Conservation (phyloP, 2,888 invertebrate species). For the Balanococcus diminutus region DNA sequence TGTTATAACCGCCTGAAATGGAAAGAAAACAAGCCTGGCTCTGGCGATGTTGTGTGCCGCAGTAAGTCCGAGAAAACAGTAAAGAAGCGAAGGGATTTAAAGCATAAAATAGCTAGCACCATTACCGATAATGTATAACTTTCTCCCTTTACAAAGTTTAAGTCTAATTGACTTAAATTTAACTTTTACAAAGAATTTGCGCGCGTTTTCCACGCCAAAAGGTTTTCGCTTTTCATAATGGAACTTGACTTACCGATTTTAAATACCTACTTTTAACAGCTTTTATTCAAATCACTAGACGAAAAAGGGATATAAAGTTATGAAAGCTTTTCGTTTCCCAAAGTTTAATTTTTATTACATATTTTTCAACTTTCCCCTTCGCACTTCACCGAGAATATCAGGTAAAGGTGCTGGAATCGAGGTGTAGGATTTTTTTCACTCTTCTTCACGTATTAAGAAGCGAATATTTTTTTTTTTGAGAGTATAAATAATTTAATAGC, state of each 20-base stretch:
- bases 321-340: conserved; percentile 27
- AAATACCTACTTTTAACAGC: conserved; percentile 49
- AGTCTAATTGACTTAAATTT: conserved; percentile 47
- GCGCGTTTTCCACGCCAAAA: conserved; percentile 32
- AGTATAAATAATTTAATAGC: neutral
- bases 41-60: neutral
- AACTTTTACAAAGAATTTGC: conserved; percentile 31
- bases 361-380: conserved; percentile 2
- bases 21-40: conserved; percentile 15
- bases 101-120: conserved; percentile 42
- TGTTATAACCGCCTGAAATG: conserved; percentile 29
- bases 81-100: conserved; percentile 17
- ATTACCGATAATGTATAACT: conserved; percentile 44
- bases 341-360: conserved; percentile 45
- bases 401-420: neutral
- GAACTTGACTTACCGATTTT: conserved; percentile 45
- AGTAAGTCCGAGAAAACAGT: neutral
- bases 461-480: neutral
- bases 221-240: conserved; percentile 45
- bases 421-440: neutral
- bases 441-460: neutral
- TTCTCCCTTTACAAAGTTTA: conserved; percentile 33
- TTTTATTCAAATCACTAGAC: conserved; percentile 45
- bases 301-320: conserved; percentile 35
- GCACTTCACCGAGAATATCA: neutral